A percentile compares a stretch with the other conserved stretches of the same genome.
These are phyloP conservation scores for Apoderus coryli DNA, from an alignment of 2,888 invertebrate genomes.

Conservation along the genomic window DNA sequence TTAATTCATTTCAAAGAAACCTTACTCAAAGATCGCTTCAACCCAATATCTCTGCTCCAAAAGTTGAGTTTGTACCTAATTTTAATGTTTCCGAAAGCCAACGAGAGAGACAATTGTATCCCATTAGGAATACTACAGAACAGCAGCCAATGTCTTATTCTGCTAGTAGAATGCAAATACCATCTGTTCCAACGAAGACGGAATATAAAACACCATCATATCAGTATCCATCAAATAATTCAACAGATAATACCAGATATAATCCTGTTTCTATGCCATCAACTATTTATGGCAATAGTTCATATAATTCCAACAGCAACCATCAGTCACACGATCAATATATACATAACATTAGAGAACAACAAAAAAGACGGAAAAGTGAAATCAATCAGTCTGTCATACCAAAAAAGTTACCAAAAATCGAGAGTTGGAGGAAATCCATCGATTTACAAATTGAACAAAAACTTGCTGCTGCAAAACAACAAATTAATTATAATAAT, in stretches of 20 bases:
- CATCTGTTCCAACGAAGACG: slow-evolving; percentile 15
- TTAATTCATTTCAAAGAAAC: slow-evolving; percentile 24
- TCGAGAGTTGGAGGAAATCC: slow-evolving; percentile 38
- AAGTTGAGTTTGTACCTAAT: slow-evolving; percentile 67
- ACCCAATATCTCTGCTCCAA: slow-evolving; percentile 42
- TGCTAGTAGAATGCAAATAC: neutral
- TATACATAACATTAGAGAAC: slow-evolving; percentile 7
- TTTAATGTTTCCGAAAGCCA: slow-evolving; percentile 38
- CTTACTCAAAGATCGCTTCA: slow-evolving; percentile 21
- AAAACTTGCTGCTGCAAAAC: slow-evolving; percentile 31
- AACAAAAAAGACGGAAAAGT: slow-evolving; percentile 27
- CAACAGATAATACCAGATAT: too few species aligned
- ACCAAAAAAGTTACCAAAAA: slow-evolving; percentile 35
- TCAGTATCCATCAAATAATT: slow-evolving; percentile 20
- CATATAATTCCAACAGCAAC: slow-evolving; percentile 2
- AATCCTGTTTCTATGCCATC: too few species aligned
- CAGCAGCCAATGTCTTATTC: neutral
- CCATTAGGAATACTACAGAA: neutral
- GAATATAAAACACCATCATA: slow-evolving; percentile 18
- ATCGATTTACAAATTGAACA: slow-evolving; percentile 43
- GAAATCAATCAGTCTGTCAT: slow-evolving; percentile 25
- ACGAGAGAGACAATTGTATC: neutral
- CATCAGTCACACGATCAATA: slow-evolving; percentile 8
- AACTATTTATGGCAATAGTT: slow-evolving; percentile 17
- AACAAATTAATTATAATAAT: slow-evolving; percentile 18